These are phyloP conservation scores for Pheosia gnoma DNA, from an alignment of 2,888 invertebrate species.

Conservation along the genomic window DNA sequence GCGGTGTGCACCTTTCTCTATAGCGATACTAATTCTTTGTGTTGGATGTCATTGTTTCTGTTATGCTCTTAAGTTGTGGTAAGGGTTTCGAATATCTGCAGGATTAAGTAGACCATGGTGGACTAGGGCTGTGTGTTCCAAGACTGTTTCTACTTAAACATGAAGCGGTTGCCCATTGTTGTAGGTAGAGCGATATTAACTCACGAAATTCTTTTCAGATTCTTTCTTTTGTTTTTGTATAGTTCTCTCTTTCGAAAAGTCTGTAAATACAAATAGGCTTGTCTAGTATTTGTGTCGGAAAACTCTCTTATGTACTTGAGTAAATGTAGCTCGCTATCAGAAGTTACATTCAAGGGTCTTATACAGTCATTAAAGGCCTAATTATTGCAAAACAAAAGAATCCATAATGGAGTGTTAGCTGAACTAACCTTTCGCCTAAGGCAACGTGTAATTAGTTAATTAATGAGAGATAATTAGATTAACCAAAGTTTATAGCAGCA, in stretches of 20 bases:
- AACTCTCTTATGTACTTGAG: too few species aligned
- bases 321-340: too few species aligned
- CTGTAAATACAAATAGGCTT: too few species aligned
- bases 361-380: not conserved
- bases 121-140: too few species aligned
- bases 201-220: too few species aligned
- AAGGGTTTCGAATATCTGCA: conserved; percentile 1
- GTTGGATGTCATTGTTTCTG: conserved; percentile 31
- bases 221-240: too few species aligned
- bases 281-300: too few species aligned
- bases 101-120: not conserved
- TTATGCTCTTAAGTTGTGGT: conserved; percentile 16
- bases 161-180: too few species aligned
- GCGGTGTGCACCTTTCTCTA: conserved; percentile 40
- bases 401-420: not conserved
- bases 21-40: conserved; percentile 26
- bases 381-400: not conserved
- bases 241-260: too few species aligned
- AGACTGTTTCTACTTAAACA: too few species aligned
- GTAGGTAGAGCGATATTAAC: too few species aligned
- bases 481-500: not conserved
- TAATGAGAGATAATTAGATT: conserved; percentile 1
- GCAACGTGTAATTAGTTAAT: not conserved
- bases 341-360: too few species aligned
- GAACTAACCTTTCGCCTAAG: not conserved